These are phyloP conservation scores for Lerema accius DNA, from an alignment of 1,140 invertebrate species.

Conservation along the genomic window DNA sequence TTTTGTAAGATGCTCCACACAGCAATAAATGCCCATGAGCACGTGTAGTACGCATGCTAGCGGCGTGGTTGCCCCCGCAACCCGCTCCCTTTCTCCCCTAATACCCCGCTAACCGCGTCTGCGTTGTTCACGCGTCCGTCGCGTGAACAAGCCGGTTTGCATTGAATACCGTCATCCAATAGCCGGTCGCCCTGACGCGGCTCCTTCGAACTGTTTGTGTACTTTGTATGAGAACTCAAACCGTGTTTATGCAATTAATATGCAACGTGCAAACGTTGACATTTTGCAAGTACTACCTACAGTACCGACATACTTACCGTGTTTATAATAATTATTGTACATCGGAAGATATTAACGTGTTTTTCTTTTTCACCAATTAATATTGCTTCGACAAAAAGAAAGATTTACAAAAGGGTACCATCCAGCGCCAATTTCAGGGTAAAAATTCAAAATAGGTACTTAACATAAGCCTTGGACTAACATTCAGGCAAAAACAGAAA, in stretches of 20 bases:
- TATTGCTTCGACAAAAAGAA: too few species aligned
- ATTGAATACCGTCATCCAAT: constrained; percentile 5
- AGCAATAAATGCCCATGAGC: constrained; percentile 60
- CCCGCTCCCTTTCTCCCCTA: constrained; percentile 16
- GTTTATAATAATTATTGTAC: too few species aligned
- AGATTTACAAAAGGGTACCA: too few species aligned
- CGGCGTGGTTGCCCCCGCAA: constrained; percentile 45
- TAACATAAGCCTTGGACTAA: too few species aligned
- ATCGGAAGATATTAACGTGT: too few species aligned
- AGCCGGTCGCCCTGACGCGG: too few species aligned
- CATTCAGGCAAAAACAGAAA: too few species aligned
- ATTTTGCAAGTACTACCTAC: constrained; percentile 3
- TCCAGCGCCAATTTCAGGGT: too few species aligned
- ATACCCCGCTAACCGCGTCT: constrained; percentile 25
- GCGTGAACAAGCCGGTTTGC: constrained; percentile 57
- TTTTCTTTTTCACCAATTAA: too few species aligned
- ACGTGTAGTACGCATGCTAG: constrained; percentile 69
- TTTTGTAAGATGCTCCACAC: too few species aligned
- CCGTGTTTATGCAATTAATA: constrained; percentile 6
- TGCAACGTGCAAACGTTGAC: neutral
- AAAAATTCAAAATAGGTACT: too few species aligned
- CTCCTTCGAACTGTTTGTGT: neutral
- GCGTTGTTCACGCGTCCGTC: constrained; percentile 54
- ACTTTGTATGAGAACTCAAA: neutral
- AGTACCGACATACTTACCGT: too few species aligned